phyloP scores from a whole-genome alignment of 2,113 vertebrate genomes.

The Clupea harengus region DNA sequence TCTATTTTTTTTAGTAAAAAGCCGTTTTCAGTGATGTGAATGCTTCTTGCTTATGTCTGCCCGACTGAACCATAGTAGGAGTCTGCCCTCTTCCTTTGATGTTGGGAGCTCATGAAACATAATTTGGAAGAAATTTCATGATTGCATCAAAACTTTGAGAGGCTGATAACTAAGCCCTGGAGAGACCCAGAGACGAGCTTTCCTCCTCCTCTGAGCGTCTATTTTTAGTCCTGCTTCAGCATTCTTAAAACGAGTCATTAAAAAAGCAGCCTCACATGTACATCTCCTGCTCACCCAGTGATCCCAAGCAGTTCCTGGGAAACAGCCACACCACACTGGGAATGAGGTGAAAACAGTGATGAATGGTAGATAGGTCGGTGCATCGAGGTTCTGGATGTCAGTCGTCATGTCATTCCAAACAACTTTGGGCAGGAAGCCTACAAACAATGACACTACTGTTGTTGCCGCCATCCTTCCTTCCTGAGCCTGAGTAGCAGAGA shows the following conservation, averaged over 20 bases:
- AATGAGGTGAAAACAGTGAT: too few relatives aligned
- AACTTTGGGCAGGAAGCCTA: too few relatives aligned
- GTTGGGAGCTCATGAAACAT: background rate
- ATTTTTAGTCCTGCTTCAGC: background rate
- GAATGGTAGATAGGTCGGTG: too few relatives aligned
- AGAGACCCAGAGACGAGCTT: background rate
- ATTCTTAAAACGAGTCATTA: conserved; percentile 7
- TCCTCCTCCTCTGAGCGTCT: background rate
- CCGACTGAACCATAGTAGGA: background rate
- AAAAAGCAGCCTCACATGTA: background rate
- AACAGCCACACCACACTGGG: background rate
- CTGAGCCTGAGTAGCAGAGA: too few relatives aligned
- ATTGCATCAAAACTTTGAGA: background rate
- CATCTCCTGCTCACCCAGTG: background rate
- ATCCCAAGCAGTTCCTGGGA: background rate
- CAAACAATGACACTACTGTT: too few relatives aligned
- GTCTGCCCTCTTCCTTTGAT: background rate
- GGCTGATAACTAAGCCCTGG: background rate
- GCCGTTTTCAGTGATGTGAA: background rate
- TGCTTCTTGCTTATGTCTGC: background rate
- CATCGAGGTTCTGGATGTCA: too few relatives aligned
- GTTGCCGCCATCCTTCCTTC: too few relatives aligned
- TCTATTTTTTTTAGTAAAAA: background rate
- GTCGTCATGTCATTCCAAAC: too few relatives aligned
- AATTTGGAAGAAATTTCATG: background rate